Evolutionary conservation across 2,797 vertebrate genomes (phyloP).

Genomic region (Nasua narica): DNA sequence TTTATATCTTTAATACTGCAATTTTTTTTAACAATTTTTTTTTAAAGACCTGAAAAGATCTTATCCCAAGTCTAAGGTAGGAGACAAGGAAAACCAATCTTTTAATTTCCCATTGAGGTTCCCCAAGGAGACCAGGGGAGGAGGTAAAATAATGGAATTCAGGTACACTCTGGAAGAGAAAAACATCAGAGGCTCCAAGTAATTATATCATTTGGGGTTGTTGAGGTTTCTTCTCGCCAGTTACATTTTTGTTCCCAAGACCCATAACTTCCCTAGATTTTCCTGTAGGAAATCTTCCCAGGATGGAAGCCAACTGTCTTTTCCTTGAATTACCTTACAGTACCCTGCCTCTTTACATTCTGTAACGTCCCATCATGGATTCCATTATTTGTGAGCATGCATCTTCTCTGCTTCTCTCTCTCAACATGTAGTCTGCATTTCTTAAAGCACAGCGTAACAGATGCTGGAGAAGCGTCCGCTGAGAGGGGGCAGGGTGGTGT

Average conservation of each 20-base stretch:
- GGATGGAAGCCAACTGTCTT: not conserved
- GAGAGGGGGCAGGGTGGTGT: rapidly evolving
- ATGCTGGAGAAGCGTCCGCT: not conserved
- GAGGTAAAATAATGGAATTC: not conserved
- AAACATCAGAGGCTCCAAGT: not conserved
- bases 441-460: not conserved
- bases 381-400: not conserved
- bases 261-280: not conserved
- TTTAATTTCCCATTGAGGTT: not conserved
- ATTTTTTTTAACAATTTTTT: not conserved
- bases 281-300: not conserved
- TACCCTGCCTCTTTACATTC: not conserved
- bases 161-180: not conserved
- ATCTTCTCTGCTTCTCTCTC: not conserved
- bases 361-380: not conserved
- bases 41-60: not conserved
- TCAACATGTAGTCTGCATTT: not conserved
- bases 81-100: not conserved
- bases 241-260: not conserved
- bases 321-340: not conserved
- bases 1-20: not conserved
- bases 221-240: not conserved
- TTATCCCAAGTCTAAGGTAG: not conserved
- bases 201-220: not conserved
- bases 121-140: rapidly evolving